phyloP scores from a whole-genome alignment of 2,888 invertebrate species.

The Drosophila meridionalis region DNA sequence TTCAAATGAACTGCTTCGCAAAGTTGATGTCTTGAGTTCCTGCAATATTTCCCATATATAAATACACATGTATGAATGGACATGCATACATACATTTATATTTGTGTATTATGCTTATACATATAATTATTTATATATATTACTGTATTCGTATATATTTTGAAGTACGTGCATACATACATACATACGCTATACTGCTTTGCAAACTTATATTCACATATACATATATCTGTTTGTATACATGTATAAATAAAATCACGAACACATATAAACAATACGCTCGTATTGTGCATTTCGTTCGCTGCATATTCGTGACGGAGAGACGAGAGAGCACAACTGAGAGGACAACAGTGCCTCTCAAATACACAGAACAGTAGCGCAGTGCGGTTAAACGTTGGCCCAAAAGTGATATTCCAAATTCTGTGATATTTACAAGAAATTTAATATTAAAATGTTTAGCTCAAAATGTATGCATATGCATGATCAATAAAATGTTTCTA shows the following conservation, averaged over 20 bases:
- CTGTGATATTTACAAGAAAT: background rate
- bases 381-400: constrained; percentile 30
- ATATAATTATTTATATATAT: constrained; percentile 5
- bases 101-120: constrained; percentile 6
- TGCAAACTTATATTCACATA: constrained; percentile 17
- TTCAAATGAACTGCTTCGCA: constrained; percentile 72
- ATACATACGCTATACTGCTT: background rate
- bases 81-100: constrained; percentile 14
- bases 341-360: constrained; percentile 38
- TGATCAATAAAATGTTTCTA: background rate
- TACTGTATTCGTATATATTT: constrained; percentile 25
- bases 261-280: constrained; percentile 12
- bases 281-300: constrained; percentile 26
- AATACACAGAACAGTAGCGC: constrained; percentile 43
- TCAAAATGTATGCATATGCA: background rate
- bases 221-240: constrained; percentile 10
- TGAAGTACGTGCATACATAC: background rate
- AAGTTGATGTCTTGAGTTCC: constrained; percentile 67
- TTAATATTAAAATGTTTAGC: background rate
- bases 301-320: constrained; percentile 42
- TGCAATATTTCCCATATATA: constrained; percentile 43
- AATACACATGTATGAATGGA: constrained; percentile 1
- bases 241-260: constrained; percentile 9
- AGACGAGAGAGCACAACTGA: constrained; percentile 26
- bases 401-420: background rate